Percentiles rank a stretch among this genome's conserved stretches.
Evolutionary conservation across 1,140 invertebrate species (phyloP).

Genomic region (Trichogramma pretiosum): DNA sequence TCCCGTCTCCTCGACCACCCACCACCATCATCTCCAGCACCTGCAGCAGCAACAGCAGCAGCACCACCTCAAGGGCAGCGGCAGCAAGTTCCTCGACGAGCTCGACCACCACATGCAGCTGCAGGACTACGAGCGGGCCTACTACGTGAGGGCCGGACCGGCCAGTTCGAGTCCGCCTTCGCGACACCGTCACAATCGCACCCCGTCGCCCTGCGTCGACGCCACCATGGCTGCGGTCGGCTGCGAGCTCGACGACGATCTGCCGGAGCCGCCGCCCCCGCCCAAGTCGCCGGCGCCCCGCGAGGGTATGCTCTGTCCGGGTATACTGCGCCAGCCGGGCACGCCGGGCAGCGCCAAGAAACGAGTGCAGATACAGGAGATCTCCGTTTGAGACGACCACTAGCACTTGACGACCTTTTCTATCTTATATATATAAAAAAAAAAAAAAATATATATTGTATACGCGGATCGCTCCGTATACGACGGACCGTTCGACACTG

Average conservation of each 20-base stretch:
- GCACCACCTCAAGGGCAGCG: too few species aligned
- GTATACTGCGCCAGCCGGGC: slow-evolving; percentile 54
- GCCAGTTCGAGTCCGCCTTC: too few species aligned
- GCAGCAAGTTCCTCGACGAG: slow-evolving; percentile 57
- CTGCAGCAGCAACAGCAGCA: too few species aligned
- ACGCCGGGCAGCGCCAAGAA: slow-evolving; percentile 68
- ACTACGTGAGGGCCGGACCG: too few species aligned
- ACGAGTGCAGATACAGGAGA: slow-evolving; percentile 78
- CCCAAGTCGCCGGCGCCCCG: slow-evolving; percentile 46
- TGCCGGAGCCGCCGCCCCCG: slow-evolving; percentile 60
- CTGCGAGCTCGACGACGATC: slow-evolving; percentile 42
- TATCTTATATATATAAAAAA: too few species aligned
- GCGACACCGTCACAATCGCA: slow-evolving; percentile 40
- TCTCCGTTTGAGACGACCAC: slow-evolving; percentile 70
- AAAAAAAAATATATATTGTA: too few species aligned
- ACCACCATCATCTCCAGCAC: slow-evolving; percentile 46
- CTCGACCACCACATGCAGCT: slow-evolving; percentile 51
- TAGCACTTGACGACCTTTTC: too few species aligned
- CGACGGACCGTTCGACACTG: too few species aligned
- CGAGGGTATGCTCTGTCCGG: slow-evolving; percentile 38
- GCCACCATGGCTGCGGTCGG: slow-evolving; percentile 46
- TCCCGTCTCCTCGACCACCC: too few species aligned
- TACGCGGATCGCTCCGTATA: too few species aligned
- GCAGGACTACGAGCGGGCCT: slow-evolving; percentile 52
- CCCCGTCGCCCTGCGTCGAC: slow-evolving; percentile 46